Conservation (phyloP, 1,140 invertebrate genomes). For the Drosophila kohkoa region DNA sequence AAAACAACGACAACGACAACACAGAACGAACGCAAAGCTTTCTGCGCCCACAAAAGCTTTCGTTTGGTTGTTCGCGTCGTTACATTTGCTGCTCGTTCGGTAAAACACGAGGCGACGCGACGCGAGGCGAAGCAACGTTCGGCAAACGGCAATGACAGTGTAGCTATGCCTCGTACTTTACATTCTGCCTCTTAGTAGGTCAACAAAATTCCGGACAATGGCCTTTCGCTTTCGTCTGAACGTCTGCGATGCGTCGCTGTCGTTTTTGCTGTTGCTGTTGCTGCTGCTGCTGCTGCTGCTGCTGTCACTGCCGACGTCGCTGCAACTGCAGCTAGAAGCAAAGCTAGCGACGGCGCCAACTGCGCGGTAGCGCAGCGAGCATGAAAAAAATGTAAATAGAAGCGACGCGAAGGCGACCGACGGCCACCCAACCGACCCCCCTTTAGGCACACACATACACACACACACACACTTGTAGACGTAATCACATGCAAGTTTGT, state of each 20-base stretch:
- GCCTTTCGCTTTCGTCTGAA: conserved; percentile 85
- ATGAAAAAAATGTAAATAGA: conserved; percentile 65
- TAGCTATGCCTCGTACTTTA: conserved; percentile 74
- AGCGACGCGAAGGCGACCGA: conserved; percentile 45
- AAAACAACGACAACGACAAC: neutral
- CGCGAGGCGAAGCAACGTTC: conserved; percentile 21
- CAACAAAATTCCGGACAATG: conserved; percentile 85
- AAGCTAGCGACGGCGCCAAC: conserved; percentile 42
- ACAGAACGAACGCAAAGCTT: conserved; percentile 49
- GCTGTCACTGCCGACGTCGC: conserved; percentile 37
- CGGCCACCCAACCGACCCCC: neutral
- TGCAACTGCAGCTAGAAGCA: conserved; percentile 47
- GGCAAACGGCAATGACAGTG: conserved; percentile 84
- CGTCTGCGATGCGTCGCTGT: conserved; percentile 63
- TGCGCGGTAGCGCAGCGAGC: conserved; percentile 42
- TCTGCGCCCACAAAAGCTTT: conserved; percentile 28
- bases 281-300: conserved; percentile 1
- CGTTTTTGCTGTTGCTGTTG: conserved; percentile 4
- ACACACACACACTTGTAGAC: neutral
- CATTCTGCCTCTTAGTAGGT: conserved; percentile 84
- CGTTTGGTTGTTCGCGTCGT: conserved; percentile 24
- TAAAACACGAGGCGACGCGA: neutral
- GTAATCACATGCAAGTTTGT: conserved; percentile 33
- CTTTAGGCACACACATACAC: conserved; percentile 17
- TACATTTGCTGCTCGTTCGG: conserved; percentile 10